These are phyloP conservation scores for Diplodus puntazzo DNA, from an alignment of 2,797 vertebrate genomes.

Conservation along the genomic window DNA sequence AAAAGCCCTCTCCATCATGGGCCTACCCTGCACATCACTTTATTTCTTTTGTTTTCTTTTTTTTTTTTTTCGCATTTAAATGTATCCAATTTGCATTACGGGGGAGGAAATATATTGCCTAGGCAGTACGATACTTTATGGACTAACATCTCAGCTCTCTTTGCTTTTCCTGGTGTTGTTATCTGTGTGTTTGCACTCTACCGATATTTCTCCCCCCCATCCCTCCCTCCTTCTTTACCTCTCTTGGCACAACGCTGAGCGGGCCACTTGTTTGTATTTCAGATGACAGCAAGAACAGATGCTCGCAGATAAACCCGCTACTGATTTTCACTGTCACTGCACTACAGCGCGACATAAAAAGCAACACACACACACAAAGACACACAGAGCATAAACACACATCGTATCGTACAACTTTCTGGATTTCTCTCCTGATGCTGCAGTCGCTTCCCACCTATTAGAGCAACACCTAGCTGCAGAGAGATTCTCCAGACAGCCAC, in stretches of 20 bases:
- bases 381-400: constrained; percentile 10
- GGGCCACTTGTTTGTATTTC: constrained; percentile 43
- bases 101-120: constrained; percentile 4
- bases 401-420: constrained; percentile 17
- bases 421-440: constrained; percentile 36
- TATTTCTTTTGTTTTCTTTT: constrained; percentile 31
- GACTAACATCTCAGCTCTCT: constrained; percentile 13
- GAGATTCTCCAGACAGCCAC: constrained; percentile 46
- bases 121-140: constrained; percentile 10
- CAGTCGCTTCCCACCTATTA: constrained; percentile 50
- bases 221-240: constrained; percentile 6
- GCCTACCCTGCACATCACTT: constrained; percentile 26
- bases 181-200: background rate
- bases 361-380: constrained; percentile 27
- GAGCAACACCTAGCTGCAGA: constrained; percentile 51
- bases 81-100: constrained; percentile 27
- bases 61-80: constrained; percentile 32
- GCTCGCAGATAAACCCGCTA: constrained; percentile 43
- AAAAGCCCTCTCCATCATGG: constrained; percentile 32
- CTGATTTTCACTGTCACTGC: constrained; percentile 43
- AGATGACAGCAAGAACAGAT: constrained; percentile 53
- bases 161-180: background rate
- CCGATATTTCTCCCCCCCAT: background rate
- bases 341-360: constrained; percentile 25
- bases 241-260: constrained; percentile 7